Conservation (phyloP, 92 coral and sea anemone genomes). For the Palythoa caribaeorum region DNA sequence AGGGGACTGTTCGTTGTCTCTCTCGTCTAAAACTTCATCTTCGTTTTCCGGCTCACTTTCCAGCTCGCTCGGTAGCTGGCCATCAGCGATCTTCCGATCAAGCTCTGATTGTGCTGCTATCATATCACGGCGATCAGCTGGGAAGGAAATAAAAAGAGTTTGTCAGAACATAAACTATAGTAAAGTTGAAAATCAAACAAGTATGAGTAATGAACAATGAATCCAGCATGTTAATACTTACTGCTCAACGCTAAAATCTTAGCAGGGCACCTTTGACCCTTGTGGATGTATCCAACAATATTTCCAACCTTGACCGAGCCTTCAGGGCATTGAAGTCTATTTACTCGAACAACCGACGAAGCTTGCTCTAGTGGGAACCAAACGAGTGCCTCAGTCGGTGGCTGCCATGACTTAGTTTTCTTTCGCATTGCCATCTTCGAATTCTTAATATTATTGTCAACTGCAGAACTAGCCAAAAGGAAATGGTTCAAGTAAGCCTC, state of each 20-base stretch:
- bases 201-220: not conserved
- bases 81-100: not conserved
- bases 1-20: not conserved
- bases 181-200: not conserved
- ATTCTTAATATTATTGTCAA: not conserved
- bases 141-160: not conserved
- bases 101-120: not conserved
- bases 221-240: not conserved
- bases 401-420: not conserved
- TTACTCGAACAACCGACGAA: not conserved
- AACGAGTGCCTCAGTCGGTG: not conserved
- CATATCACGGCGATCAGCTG: conserved; percentile 2
- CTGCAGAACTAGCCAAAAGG: not conserved
- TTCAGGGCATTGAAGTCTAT: not conserved
- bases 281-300: not conserved
- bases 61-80: conserved; percentile 15
- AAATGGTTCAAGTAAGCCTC: not conserved
- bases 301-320: not conserved
- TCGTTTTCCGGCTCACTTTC: not conserved
- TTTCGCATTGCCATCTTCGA: not conserved
- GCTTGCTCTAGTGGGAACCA: not conserved
- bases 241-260: conserved; percentile 14
- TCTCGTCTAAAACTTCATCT: not conserved
- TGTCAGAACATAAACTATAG: not conserved
- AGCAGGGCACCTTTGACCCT: not conserved